Percentiles rank a stretch among this genome's conserved stretches.
Evolutionary conservation across 1,140 invertebrate genomes (phyloP).

Genomic region (Megalonaias nervosa): DNA sequence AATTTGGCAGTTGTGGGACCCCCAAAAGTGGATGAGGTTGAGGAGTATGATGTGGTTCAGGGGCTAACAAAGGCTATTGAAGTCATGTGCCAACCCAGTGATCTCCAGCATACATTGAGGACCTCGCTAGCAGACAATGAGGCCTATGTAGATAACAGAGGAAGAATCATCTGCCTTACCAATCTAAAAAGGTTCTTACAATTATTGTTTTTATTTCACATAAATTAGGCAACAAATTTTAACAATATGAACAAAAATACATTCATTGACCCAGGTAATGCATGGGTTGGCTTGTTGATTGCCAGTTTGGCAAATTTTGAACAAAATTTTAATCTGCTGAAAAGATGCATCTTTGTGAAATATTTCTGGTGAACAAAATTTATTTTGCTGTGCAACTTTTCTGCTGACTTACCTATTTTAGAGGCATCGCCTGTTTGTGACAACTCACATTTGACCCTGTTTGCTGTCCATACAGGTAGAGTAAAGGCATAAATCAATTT

Average conservation of each 20-base stretch:
- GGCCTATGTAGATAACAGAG: conserved; percentile 76
- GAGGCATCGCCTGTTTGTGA: too few species aligned
- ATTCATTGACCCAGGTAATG: not conserved
- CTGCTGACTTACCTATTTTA: too few species aligned
- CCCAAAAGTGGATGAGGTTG: conserved; percentile 69
- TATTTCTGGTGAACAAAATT: too few species aligned
- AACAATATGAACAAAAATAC: not conserved
- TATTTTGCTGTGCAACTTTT: too few species aligned
- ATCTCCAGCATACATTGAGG: conserved; percentile 79
- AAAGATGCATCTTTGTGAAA: too few species aligned
- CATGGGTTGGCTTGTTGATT: not conserved
- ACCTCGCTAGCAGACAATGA: conserved; percentile 74
- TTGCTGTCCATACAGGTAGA: too few species aligned
- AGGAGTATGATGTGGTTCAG: conserved; percentile 83
- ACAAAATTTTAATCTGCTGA: not conserved
- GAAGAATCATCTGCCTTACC: conserved; percentile 91
- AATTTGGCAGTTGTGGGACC: conserved; percentile 78
- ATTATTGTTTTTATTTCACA: not conserved
- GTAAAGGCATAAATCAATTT: too few species aligned
- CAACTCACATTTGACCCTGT: too few species aligned
- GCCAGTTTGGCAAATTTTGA: not conserved
- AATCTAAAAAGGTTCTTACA: conserved; percentile 80
- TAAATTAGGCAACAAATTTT: too few species aligned
- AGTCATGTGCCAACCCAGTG: conserved; percentile 85
- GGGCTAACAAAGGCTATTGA: conserved; percentile 91